phyloP scores from a whole-genome alignment of 2,797 vertebrate species.

The Hafferia zeledoni region DNA sequence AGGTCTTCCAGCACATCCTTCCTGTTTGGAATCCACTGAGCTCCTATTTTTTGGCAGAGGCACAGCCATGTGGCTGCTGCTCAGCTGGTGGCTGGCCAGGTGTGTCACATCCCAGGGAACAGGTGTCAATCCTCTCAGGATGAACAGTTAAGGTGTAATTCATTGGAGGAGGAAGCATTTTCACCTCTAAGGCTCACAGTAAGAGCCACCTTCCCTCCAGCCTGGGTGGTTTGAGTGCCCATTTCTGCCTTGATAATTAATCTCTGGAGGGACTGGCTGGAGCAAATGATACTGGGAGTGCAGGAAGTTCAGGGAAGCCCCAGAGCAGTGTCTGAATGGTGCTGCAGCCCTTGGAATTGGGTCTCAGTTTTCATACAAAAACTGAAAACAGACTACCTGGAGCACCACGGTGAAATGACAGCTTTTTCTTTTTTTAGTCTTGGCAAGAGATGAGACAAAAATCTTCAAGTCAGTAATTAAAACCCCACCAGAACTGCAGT shows the following conservation, averaged over 20 bases:
- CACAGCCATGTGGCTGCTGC: not conserved
- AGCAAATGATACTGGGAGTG: not conserved
- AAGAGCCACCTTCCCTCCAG: not conserved
- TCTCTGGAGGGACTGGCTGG: not conserved
- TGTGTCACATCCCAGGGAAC: fast-evolving
- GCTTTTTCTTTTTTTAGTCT: not conserved
- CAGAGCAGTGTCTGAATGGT: fast-evolving
- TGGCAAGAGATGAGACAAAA: slow-evolving; percentile 13
- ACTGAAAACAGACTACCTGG: not conserved
- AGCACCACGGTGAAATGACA: not conserved
- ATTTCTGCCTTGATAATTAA: not conserved
- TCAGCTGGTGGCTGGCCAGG: not conserved
- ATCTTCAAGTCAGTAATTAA: not conserved
- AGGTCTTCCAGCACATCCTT: not conserved
- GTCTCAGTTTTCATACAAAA: not conserved
- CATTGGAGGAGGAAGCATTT: not conserved
- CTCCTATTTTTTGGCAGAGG: not conserved
- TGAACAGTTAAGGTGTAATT: not conserved
- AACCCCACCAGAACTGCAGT: not conserved
- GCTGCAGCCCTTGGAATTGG: fast-evolving
- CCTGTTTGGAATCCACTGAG: not conserved
- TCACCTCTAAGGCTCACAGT: not conserved
- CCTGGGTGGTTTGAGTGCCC: not conserved
- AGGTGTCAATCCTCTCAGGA: not conserved
- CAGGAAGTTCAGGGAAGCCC: not conserved